Evolutionary conservation across 23 tunicate genomes (phyloP).

Genomic region (Halocynthia aurantium): DNA sequence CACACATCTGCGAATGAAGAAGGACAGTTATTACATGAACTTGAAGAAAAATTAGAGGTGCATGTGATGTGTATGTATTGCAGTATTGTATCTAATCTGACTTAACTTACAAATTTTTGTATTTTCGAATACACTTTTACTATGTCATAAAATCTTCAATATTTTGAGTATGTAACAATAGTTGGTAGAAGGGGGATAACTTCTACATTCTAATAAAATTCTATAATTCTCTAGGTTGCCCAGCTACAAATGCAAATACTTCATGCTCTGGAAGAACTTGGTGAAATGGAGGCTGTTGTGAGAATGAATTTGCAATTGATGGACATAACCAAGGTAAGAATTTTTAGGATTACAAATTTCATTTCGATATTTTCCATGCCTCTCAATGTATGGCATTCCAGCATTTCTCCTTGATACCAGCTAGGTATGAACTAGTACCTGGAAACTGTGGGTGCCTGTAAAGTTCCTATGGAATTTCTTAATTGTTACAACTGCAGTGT

Average conservation of each 20-base stretch:
- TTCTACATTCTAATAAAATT: background rate
- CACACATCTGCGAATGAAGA: conserved; percentile 34
- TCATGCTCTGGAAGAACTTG: conserved; percentile 30
- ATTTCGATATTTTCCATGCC: too few relatives aligned
- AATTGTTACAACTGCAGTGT: too few relatives aligned
- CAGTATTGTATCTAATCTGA: background rate
- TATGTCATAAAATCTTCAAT: too few relatives aligned
- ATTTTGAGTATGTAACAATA: too few relatives aligned
- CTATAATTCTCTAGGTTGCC: conserved; percentile 47
- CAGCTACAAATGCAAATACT: conserved; percentile 66
- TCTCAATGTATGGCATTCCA: too few relatives aligned
- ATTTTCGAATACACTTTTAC: too few relatives aligned
- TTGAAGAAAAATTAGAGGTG: conserved; percentile 89
- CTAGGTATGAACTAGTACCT: too few relatives aligned
- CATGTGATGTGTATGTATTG: background rate
- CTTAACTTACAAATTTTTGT: too few relatives aligned
- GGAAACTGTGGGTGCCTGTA: too few relatives aligned
- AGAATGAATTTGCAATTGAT: conserved; percentile 45
- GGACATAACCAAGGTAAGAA: conserved; percentile 70
- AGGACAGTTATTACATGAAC: conserved; percentile 74
- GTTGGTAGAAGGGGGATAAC: background rate
- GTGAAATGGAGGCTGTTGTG: conserved; percentile 27
- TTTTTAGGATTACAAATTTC: too few relatives aligned
- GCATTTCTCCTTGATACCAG: too few relatives aligned
- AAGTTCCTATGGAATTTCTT: too few relatives aligned